Percentiles rank a stretch among this genome's conserved stretches.
phyloP scores from a whole-genome alignment of 1,140 invertebrate species.

The Megathymus violae region DNA sequence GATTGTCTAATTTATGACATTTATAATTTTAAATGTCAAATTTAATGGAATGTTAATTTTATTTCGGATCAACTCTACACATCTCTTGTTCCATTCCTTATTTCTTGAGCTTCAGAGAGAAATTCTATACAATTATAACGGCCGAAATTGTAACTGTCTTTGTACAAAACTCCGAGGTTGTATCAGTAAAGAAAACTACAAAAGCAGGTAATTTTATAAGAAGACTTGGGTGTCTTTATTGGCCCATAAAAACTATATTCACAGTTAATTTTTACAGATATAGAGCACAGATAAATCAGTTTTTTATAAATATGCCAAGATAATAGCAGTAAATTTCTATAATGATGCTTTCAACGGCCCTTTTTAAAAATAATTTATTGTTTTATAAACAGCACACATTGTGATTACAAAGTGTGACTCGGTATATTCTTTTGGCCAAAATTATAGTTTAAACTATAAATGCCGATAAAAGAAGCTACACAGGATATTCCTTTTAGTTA shows the following conservation, averaged over 20 bases:
- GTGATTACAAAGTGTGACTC: conserved; percentile 43
- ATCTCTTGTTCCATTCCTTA: conserved; percentile 50
- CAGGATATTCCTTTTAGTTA: conserved; percentile 14
- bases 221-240: conserved; percentile 57
- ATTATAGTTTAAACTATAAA: conserved; percentile 36
- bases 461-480: conserved; percentile 12
- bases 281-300: conserved; percentile 57
- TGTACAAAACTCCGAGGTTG: conserved; percentile 70
- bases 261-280: conserved; percentile 68
- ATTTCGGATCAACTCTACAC: conserved; percentile 44
- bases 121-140: conserved; percentile 84
- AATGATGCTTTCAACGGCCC: conserved; percentile 58
- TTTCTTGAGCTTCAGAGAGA: conserved; percentile 66
- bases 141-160: conserved; percentile 82
- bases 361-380: conserved; percentile 66
- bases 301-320: conserved; percentile 68
- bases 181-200: conserved; percentile 65
- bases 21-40: too few species aligned
- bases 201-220: conserved; percentile 80
- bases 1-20: not conserved
- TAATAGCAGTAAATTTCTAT: conserved; percentile 53
- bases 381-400: conserved; percentile 68
- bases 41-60: too few species aligned
- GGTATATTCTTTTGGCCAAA: conserved; percentile 36
- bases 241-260: conserved; percentile 56